A percentile compares a stretch with the other conserved stretches of the same genome.
Conservation (phyloP, 2,888 invertebrate species). For the Xestia ashworthii region DNA sequence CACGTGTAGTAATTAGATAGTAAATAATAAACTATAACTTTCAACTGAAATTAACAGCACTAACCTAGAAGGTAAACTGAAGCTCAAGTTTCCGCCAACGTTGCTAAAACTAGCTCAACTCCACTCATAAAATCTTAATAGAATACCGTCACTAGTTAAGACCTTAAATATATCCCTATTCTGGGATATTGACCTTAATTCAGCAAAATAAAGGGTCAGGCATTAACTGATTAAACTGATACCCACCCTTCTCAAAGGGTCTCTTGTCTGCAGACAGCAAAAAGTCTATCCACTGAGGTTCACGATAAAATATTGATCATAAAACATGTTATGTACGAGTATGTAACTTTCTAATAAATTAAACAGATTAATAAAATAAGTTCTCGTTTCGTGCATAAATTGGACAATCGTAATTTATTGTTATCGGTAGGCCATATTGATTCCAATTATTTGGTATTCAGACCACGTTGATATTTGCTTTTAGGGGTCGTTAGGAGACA, state of each 20-base stretch:
- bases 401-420: constrained; percentile 43
- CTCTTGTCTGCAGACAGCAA: constrained; percentile 72
- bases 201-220: constrained; percentile 73
- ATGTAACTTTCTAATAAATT: constrained; percentile 39
- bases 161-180: constrained; percentile 52
- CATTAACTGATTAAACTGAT: constrained; percentile 74
- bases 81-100: constrained; percentile 25
- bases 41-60: constrained; percentile 23
- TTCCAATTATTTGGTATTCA: constrained; percentile 52
- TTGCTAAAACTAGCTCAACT: constrained; percentile 32
- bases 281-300: constrained; percentile 69
- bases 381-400: constrained; percentile 41
- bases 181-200: constrained; percentile 65
- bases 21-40: constrained; percentile 27
- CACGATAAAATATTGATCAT: constrained; percentile 69
- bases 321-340: constrained; percentile 47
- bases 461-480: constrained; percentile 50
- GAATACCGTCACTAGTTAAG: constrained; percentile 44
- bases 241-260: constrained; percentile 76
- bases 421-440: constrained; percentile 47
- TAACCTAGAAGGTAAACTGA: constrained; percentile 19
- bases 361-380: constrained; percentile 50
- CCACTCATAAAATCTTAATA: constrained; percentile 46
- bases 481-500: constrained; percentile 30
- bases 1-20: constrained; percentile 2